Percentiles rank a stretch among this genome's conserved stretches.
These are phyloP conservation scores for Notamacropus eugenii DNA, from an alignment of 2,797 vertebrate genomes.

Conservation along the genomic window DNA sequence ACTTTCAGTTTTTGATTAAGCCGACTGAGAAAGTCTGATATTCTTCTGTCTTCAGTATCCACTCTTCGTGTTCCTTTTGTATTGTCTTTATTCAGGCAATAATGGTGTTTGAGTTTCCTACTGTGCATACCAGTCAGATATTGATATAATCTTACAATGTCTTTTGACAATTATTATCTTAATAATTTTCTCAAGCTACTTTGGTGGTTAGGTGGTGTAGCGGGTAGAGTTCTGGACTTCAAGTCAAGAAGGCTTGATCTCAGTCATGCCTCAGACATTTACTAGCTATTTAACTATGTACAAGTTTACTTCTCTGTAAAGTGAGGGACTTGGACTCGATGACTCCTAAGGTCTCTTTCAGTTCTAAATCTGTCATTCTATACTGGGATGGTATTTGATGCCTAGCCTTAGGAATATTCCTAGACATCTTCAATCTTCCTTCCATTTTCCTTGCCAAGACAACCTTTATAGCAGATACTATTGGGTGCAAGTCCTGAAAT, in stretches of 20 bases:
- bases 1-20: background rate
- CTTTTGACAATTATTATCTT: background rate
- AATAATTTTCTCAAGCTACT: background rate
- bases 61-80: background rate
- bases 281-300: background rate
- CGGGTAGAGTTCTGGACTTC: background rate
- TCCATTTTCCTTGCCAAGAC: background rate
- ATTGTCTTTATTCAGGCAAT: background rate
- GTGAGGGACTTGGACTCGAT: background rate
- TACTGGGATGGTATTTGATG: background rate
- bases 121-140: background rate
- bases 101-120: background rate
- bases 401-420: background rate
- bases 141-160: background rate
- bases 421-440: background rate
- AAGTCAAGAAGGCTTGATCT: background rate
- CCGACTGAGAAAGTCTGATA: background rate
- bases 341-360: background rate
- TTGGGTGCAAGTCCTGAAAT: background rate
- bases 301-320: background rate
- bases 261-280: background rate
- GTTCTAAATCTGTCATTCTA: background rate
- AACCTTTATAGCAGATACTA: background rate
- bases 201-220: background rate
- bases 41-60: background rate